Percentiles rank a stretch among this genome's conserved stretches.
These are phyloP conservation scores for Notoglanidium macrostoma DNA, from an alignment of 2,797 vertebrate genomes.

Conservation along the genomic window DNA sequence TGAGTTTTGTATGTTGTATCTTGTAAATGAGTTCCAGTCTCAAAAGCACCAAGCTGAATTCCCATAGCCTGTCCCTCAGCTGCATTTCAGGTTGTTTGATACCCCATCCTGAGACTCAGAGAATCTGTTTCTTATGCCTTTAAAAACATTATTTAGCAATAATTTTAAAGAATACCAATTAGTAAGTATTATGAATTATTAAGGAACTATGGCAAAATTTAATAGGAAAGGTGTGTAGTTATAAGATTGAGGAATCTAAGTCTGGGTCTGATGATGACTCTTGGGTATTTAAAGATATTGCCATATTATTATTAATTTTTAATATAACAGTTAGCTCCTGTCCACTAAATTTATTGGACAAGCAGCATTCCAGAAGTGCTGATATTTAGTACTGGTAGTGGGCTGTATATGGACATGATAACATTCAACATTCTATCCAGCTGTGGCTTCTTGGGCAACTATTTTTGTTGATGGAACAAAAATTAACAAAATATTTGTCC, in stretches of 20 bases:
- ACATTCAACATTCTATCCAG: not conserved
- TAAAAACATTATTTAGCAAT: not conserved
- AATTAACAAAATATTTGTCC: not conserved
- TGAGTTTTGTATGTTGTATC: not conserved
- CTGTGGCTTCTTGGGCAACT: not conserved
- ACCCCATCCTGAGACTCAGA: not conserved
- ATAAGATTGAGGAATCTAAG: not conserved
- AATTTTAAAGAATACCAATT: not conserved
- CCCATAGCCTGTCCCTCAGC: slow-evolving; percentile 12
- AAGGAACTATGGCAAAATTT: not conserved
- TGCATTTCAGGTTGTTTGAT: slow-evolving; percentile 19
- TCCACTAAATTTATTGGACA: not conserved
- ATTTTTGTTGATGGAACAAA: not conserved
- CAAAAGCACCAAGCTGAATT: slow-evolving; percentile 17
- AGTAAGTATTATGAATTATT: not conserved
- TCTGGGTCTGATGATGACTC: not conserved
- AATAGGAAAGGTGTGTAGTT: not conserved
- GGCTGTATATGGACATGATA: not conserved
- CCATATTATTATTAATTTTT: not conserved
- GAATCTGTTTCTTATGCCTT: not conserved
- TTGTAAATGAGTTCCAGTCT: slow-evolving; percentile 8
- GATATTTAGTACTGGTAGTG: too few relatives aligned
- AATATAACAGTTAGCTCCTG: not conserved
- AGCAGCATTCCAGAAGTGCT: too few relatives aligned
- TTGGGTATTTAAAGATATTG: not conserved